Evolutionary conservation across 2,797 vertebrate genomes (phyloP).

Genomic region (Helicolenus hilgendorfi): DNA sequence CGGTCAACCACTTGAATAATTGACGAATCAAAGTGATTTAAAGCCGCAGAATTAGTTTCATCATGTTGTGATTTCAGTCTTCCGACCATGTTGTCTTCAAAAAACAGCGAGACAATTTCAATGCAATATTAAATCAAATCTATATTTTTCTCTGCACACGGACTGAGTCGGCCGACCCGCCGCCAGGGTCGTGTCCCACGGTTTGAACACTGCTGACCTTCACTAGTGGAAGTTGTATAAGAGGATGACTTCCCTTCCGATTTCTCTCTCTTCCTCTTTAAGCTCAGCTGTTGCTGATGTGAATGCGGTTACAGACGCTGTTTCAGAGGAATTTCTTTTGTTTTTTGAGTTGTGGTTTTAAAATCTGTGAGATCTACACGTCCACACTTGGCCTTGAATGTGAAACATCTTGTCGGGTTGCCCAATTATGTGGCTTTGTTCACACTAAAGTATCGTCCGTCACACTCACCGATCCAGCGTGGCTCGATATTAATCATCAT

Average conservation of each 20-base stretch:
- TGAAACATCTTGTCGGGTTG: background rate
- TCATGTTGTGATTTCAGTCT: background rate
- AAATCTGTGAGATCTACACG: background rate
- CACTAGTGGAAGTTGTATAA: slow-evolving; percentile 10
- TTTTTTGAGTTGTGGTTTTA: background rate
- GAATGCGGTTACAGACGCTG: background rate
- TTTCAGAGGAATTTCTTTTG: background rate
- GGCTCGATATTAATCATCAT: too few relatives aligned
- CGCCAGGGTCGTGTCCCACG: background rate
- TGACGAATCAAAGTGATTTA: too few relatives aligned
- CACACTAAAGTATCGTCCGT: background rate
- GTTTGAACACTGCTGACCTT: background rate
- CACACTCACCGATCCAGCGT: background rate
- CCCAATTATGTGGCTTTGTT: too few relatives aligned
- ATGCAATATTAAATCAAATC: background rate
- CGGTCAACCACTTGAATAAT: background rate
- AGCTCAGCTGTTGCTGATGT: background rate
- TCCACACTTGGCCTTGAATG: background rate
- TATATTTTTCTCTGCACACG: fast-evolving
- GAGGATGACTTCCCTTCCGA: background rate
- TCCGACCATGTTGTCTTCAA: background rate
- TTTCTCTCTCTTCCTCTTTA: slow-evolving; percentile 1
- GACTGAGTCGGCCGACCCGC: background rate
- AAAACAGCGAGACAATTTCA: background rate
- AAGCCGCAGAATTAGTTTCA: background rate